These are phyloP conservation scores for Rotaria sp. DNA, from an alignment of 2,888 invertebrate genomes.

Conservation along the genomic window DNA sequence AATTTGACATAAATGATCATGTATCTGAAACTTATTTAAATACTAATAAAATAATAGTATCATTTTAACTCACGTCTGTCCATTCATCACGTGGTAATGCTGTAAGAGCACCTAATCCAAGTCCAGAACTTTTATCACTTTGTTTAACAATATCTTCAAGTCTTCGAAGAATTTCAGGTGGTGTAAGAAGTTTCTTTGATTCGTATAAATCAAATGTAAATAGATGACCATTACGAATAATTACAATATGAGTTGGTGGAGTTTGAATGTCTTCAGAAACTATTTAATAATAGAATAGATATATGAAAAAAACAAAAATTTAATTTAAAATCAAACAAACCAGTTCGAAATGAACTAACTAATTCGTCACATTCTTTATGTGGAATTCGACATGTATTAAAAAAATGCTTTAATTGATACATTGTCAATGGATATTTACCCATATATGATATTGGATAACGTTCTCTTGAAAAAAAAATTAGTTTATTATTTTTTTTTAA, in stretches of 20 bases:
- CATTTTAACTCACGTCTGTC: conserved; percentile 56
- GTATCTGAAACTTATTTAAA: conserved; percentile 51
- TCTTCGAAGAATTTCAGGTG: conserved; percentile 57
- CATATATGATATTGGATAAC: background rate
- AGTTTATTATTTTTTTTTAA: background rate
- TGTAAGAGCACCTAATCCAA: conserved; percentile 59
- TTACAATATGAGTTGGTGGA: conserved; percentile 57
- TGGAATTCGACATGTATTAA: conserved; percentile 56
- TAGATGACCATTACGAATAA: conserved; percentile 60
- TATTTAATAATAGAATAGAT: background rate
- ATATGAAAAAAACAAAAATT: background rate
- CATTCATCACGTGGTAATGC: conserved; percentile 59
- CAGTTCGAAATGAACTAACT: conserved; percentile 56
- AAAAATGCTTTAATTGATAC: conserved; percentile 58
- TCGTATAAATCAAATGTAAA: conserved; percentile 57
- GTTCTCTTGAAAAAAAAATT: background rate
- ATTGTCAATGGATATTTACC: conserved; percentile 45
- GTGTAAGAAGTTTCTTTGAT: conserved; percentile 56
- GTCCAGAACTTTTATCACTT: conserved; percentile 54
- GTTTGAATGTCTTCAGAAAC: background rate
- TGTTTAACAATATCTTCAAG: background rate
- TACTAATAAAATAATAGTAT: too few relatives aligned
- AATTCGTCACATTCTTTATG: conserved; percentile 47
- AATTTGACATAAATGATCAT: conserved; percentile 54
- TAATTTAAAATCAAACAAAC: conserved; percentile 44